Percentiles rank a stretch among this genome's conserved stretches.
phyloP scores from a whole-genome alignment of 2,797 vertebrate genomes.

The Nothura maculosa region DNA sequence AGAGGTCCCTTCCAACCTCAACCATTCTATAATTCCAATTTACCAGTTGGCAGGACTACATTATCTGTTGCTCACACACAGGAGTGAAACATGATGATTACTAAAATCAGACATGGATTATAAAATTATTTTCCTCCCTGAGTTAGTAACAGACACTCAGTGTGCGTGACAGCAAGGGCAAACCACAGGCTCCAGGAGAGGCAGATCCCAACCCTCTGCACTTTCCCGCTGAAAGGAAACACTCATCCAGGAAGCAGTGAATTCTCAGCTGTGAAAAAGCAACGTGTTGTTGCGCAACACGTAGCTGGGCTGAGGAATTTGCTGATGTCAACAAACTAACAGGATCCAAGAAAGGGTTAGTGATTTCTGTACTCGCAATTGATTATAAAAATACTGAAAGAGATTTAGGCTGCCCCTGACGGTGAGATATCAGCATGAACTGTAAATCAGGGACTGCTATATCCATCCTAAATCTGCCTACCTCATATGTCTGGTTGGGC shows the following conservation, averaged over 20 bases:
- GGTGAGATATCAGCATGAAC: background rate
- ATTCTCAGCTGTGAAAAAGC: background rate
- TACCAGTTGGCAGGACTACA: background rate
- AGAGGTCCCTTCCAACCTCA: background rate
- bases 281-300: accelerated
- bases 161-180: background rate
- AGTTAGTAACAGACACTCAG: background rate
- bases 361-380: background rate
- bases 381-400: background rate
- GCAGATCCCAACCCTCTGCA: background rate
- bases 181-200: background rate
- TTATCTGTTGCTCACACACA: background rate
- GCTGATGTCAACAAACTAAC: background rate
- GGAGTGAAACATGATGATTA: background rate
- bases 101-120: background rate
- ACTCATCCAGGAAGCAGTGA: accelerated
- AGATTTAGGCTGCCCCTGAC: background rate
- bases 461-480: background rate
- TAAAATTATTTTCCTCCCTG: background rate
- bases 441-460: background rate
- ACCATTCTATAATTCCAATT: no score
- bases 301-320: background rate
- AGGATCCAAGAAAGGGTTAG: background rate
- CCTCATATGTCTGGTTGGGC: accelerated
- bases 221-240: background rate